These are phyloP conservation scores for Tetramorium alpestre DNA, from an alignment of 1,140 invertebrate genomes.

Conservation along the genomic window DNA sequence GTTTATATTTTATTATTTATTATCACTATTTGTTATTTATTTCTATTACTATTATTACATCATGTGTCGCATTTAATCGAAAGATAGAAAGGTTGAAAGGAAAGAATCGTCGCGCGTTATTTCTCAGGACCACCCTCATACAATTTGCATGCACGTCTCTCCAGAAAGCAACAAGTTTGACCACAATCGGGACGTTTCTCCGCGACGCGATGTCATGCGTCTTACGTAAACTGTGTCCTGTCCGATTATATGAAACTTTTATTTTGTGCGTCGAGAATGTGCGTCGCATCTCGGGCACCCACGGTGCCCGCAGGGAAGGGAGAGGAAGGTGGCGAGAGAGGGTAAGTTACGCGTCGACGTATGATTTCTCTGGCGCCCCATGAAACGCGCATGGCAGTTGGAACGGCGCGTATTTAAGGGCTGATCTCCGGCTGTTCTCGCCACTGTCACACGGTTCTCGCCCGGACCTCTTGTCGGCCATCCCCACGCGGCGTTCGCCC, in stretches of 20 bases:
- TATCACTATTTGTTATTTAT: not conserved
- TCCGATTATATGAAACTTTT: conserved; percentile 59
- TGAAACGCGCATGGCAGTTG: conserved; percentile 77
- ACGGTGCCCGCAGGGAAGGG: not conserved
- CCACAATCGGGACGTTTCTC: not conserved
- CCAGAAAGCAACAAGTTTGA: conserved; percentile 42
- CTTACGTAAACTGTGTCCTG: not conserved
- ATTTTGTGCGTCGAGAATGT: conserved; percentile 56
- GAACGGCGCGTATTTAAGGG: conserved; percentile 80
- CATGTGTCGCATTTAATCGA: not conserved
- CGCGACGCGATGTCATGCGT: not conserved
- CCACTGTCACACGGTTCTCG: conserved; percentile 74
- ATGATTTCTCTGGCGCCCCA: conserved; percentile 70
- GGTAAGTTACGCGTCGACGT: conserved; percentile 67
- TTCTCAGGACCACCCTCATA: not conserved
- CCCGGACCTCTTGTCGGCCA: conserved; percentile 48
- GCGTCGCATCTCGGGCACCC: conserved; percentile 25
- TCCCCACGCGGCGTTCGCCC: not conserved
- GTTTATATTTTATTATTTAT: not conserved
- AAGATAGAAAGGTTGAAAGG: not conserved
- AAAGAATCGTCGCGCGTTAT: not conserved
- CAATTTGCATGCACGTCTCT: conserved; percentile 7
- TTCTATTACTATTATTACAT: not conserved
- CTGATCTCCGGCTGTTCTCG: conserved; percentile 72
- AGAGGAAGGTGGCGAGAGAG: not conserved